These are phyloP conservation scores for Thymelicus lineola DNA, from an alignment of 2,888 invertebrate species.

Conservation along the genomic window DNA sequence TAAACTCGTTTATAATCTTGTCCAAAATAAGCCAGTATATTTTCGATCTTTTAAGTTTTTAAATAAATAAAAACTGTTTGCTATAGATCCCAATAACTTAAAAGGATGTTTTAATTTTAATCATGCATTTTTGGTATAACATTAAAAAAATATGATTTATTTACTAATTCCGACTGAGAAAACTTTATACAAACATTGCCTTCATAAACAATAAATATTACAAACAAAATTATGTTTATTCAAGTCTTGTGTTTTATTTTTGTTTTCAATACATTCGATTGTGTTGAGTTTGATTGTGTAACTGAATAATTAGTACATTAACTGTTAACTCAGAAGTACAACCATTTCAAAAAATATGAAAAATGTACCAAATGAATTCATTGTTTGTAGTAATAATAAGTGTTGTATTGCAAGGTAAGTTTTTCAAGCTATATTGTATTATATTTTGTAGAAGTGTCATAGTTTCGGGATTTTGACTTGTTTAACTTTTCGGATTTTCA, in stretches of 20 bases:
- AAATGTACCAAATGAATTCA: background rate
- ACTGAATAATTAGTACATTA: background rate
- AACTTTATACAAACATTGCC: background rate
- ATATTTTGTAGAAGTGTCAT: too few relatives aligned
- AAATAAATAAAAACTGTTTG: too few relatives aligned
- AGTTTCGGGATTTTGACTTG: too few relatives aligned
- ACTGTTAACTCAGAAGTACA: background rate
- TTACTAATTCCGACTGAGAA: background rate
- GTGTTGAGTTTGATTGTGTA: background rate
- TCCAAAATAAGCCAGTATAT: too few relatives aligned
- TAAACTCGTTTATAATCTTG: too few relatives aligned
- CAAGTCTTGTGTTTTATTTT: background rate
- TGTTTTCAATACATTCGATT: background rate
- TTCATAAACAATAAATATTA: constrained; percentile 5
- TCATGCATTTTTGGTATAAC: background rate
- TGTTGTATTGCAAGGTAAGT: background rate
- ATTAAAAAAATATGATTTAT: background rate
- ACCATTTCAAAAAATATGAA: background rate
- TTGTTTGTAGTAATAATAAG: background rate
- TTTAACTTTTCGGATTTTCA: too few relatives aligned
- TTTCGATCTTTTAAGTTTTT: too few relatives aligned
- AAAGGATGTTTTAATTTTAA: too few relatives aligned
- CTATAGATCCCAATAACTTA: too few relatives aligned
- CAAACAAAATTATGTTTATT: constrained; percentile 8
- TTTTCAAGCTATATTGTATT: background rate